phyloP scores from a whole-genome alignment of 2,797 vertebrate genomes.

The Mallotus villosus region DNA sequence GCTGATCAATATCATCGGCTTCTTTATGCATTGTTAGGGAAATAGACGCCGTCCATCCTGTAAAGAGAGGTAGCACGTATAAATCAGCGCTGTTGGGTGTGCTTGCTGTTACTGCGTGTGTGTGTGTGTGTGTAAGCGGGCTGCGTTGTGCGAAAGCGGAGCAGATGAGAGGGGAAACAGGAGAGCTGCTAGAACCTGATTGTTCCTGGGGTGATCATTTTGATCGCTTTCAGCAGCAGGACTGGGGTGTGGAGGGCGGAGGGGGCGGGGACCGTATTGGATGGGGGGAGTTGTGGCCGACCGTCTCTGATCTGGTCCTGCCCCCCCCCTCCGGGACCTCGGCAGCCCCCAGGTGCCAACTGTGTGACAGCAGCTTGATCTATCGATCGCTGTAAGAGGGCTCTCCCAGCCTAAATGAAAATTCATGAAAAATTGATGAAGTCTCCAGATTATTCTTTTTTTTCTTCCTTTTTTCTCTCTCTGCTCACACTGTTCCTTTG shows the following conservation, averaged over 20 bases:
- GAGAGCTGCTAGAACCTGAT: slow-evolving; percentile 13
- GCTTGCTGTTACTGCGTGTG: background rate
- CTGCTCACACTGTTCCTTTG: background rate
- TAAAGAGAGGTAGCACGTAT: slow-evolving; percentile 27
- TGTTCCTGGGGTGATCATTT: slow-evolving; percentile 32
- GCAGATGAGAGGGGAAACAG: background rate
- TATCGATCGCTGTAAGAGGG: slow-evolving; percentile 93
- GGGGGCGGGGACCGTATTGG: slow-evolving; percentile 31
- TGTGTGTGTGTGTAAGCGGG: slow-evolving; percentile 5
- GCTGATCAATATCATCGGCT: slow-evolving; percentile 42
- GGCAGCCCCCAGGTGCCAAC: slow-evolving; percentile 91
- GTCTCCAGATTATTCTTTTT: slow-evolving; percentile 85
- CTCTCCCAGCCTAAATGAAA: slow-evolving; percentile 90
- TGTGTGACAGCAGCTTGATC: slow-evolving; percentile 93
- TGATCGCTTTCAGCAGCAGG: slow-evolving; percentile 19
- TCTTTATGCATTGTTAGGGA: slow-evolving; percentile 46
- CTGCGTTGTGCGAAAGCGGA: slow-evolving; percentile 40
- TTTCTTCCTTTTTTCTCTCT: slow-evolving; percentile 35
- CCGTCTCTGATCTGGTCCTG: slow-evolving; percentile 71
- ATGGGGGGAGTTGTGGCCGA: slow-evolving; percentile 36
- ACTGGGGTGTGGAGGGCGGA: background rate
- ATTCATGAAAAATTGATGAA: slow-evolving; percentile 99
- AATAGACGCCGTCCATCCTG: slow-evolving; percentile 37
- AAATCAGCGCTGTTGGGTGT: background rate
- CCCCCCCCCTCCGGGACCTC: slow-evolving; percentile 69